Percentiles rank a stretch among this genome's conserved stretches.
phyloP scores from a whole-genome alignment of 2,797 vertebrate species.

The Melopsittacus undulatus region DNA sequence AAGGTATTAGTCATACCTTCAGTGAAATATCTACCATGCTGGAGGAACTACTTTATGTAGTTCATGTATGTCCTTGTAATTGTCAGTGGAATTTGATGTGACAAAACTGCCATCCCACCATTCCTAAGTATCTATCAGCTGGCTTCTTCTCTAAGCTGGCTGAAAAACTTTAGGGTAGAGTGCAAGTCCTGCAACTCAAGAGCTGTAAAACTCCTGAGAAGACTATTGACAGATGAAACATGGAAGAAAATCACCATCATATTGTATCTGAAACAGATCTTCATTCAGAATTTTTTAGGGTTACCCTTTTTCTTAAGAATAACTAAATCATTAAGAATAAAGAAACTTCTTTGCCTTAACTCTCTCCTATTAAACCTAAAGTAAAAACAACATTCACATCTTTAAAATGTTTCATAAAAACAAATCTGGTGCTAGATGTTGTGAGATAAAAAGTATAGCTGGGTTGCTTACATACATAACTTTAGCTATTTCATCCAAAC shows the following conservation, averaged over 20 bases:
- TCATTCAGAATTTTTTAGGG: background rate
- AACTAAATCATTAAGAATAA: background rate
- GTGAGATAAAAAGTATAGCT: background rate
- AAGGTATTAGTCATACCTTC: background rate
- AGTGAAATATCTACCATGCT: background rate
- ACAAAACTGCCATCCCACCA: background rate
- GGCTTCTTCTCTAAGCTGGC: background rate
- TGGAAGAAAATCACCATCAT: background rate
- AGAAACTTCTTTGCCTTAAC: background rate
- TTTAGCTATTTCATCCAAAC: background rate
- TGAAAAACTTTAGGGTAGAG: background rate
- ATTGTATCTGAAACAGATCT: background rate
- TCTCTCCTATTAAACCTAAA: background rate
- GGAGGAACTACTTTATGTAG: background rate
- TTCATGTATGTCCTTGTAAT: background rate
- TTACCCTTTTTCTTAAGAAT: background rate
- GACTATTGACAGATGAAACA: background rate
- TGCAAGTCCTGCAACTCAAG: background rate
- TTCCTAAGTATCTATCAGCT: background rate
- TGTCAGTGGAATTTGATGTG: background rate
- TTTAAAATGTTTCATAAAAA: slow-evolving; percentile 9
- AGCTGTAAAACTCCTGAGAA: background rate
- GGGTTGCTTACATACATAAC: background rate
- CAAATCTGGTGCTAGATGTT: background rate
- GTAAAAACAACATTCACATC: background rate